A percentile compares a stretch with the other conserved stretches of the same genome.
Evolutionary conservation across 2,797 vertebrate species (phyloP).

Genomic region (Hippocampus kuda): DNA sequence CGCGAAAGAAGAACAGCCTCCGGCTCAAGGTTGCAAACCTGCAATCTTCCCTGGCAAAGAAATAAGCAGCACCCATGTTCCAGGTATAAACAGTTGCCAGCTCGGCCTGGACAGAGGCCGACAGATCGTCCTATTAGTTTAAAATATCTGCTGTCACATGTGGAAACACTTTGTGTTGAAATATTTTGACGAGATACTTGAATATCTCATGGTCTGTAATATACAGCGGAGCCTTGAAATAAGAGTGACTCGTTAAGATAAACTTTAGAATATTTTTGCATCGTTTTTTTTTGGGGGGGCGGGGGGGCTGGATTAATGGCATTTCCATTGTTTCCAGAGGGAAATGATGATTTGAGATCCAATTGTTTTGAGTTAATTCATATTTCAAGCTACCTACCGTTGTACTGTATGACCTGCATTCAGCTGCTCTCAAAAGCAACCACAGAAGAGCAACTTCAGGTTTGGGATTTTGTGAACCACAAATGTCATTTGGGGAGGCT

Average conservation of each 20-base stretch:
- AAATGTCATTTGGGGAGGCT: not conserved
- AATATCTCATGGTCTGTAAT: not conserved
- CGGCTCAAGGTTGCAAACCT: slow-evolving; percentile 41
- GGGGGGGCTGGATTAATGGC: too few species aligned
- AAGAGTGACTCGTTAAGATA: too few species aligned
- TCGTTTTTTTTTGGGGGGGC: too few species aligned
- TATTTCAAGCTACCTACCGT: too few species aligned
- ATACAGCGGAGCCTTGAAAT: too few species aligned
- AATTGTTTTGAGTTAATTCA: too few species aligned
- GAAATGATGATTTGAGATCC: too few species aligned
- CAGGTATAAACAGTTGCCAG: slow-evolving; percentile 47
- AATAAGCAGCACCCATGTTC: slow-evolving; percentile 51
- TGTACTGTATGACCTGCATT: not conserved
- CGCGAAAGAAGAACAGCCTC: slow-evolving; percentile 4
- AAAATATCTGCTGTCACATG: slow-evolving; percentile 40
- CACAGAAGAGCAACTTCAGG: not conserved
- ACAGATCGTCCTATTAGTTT: slow-evolving; percentile 42
- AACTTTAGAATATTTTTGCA: too few species aligned
- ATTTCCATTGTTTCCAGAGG: too few species aligned
- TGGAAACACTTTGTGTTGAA: not conserved
- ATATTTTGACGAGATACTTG: slow-evolving; percentile 12
- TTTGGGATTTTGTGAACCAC: not conserved
- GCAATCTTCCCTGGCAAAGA: slow-evolving; percentile 39
- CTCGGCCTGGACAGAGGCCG: slow-evolving; percentile 42
- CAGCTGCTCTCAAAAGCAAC: not conserved